These are phyloP conservation scores for Plotosus lineatus DNA, from an alignment of 2,113 vertebrate species.

Conservation along the genomic window DNA sequence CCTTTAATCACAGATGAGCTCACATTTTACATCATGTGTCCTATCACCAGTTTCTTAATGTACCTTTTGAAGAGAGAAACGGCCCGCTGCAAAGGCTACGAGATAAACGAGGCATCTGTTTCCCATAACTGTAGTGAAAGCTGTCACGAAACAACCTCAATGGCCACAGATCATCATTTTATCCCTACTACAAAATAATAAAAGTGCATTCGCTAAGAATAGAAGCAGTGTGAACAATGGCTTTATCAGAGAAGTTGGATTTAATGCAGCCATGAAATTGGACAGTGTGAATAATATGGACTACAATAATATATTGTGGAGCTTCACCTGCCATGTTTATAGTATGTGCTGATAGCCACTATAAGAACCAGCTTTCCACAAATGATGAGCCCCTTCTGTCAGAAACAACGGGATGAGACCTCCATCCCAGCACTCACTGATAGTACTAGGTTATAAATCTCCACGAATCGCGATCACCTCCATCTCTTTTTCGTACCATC, in stretches of 20 bases:
- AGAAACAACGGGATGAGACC: conserved; percentile 28
- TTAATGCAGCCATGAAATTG: conserved; percentile 13
- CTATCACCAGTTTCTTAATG: not conserved
- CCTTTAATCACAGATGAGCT: not conserved
- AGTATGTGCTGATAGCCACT: conserved; percentile 11
- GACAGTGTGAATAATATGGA: not conserved
- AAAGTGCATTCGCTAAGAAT: not conserved
- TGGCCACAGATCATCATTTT: not conserved
- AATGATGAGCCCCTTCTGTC: conserved; percentile 21
- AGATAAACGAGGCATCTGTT: not conserved
- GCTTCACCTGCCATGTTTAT: conserved; percentile 16
- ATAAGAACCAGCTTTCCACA: conserved; percentile 17
- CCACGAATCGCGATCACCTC: conserved; percentile 49
- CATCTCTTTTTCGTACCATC: conserved; percentile 61
- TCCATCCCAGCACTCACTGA: conserved; percentile 58
- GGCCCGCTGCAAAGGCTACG: not conserved
- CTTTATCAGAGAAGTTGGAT: conserved; percentile 12
- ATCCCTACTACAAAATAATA: not conserved
- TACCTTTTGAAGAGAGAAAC: not conserved
- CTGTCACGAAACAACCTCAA: not conserved
- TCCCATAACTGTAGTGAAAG: not conserved
- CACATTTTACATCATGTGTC: not conserved
- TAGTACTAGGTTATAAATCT: conserved; percentile 49
- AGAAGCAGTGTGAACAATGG: not conserved
- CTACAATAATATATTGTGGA: not conserved